Evolutionary conservation across 1,140 invertebrate genomes (phyloP).

Genomic region (Microvelia longipes): DNA sequence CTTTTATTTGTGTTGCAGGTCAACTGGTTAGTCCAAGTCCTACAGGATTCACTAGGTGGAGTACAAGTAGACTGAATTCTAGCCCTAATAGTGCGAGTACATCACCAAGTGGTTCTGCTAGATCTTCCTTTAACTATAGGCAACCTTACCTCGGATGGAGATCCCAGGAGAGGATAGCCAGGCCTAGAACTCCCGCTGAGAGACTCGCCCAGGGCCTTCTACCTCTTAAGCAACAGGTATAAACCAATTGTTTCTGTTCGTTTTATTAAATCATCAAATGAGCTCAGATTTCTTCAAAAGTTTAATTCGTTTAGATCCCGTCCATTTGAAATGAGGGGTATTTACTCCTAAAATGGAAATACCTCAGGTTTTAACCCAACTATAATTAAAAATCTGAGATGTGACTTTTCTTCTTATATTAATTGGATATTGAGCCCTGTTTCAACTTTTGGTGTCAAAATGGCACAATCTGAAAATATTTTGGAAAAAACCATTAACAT

Average conservation of each 20-base stretch:
- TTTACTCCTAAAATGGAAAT: neutral
- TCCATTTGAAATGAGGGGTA: neutral
- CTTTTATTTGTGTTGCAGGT: constrained; percentile 3
- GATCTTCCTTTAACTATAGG: constrained; percentile 47
- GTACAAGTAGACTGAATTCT: constrained; percentile 67
- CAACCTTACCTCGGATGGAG: constrained; percentile 80
- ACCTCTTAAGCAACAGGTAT: constrained; percentile 31
- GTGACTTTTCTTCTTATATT: too few relatives aligned
- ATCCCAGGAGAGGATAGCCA: constrained; percentile 62
- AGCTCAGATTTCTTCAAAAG: neutral
- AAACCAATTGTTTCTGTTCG: neutral
- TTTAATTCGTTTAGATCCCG: too few relatives aligned
- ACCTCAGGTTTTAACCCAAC: too few relatives aligned
- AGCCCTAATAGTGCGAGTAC: constrained; percentile 36
- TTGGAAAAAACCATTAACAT: too few relatives aligned
- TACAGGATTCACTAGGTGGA: constrained; percentile 58
- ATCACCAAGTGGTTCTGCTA: constrained; percentile 44
- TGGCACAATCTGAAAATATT: too few relatives aligned
- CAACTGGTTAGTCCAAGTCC: constrained; percentile 30
- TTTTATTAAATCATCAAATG: neutral
- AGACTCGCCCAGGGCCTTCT: constrained; percentile 41
- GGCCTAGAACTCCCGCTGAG: constrained; percentile 67
- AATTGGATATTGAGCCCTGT: too few relatives aligned
- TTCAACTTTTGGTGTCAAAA: too few relatives aligned
- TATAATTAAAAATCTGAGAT: too few relatives aligned